Base-by-base conservation (phyloP, 2,888 invertebrate species). In the Blera fallax region DNA sequence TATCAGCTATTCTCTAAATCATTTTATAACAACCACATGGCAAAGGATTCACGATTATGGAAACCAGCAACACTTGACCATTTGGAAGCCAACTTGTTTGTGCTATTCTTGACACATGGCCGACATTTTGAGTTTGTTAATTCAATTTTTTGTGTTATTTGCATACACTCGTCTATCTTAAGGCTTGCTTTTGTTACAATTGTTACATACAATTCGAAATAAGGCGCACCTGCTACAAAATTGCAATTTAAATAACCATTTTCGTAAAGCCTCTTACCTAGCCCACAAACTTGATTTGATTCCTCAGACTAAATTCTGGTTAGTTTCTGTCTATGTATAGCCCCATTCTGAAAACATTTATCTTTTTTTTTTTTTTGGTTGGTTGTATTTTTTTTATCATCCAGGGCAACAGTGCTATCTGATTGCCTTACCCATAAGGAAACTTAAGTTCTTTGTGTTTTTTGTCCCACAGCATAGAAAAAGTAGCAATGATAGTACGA, bases 381-480 rank as follows among this genome's bases (percentile, higher is more conserved):
- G 16, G 48, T 4, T 1, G 37, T 50, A 8, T 45, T 64, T n/a
- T 50, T 54, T 27, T 16, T 24, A 62, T 60, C 67, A 69, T 54
- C 45, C 37, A 62, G 62, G 76, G 62, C 67, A 69, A 69, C 18
- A 54, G 29, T 69, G 54, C 54, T 52, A 69, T 69, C 76, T 37
- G 76, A 81, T 81, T 67, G 62, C 60, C 67, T 29, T 45, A 43
- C 65, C 60, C 76, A 74, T 34, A 81, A 76, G 54, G 54, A 56
- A 58, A 76, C 56, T 70, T 54, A 56, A 56, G 52, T 65, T 56
- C 56, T 65, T 76, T 54, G 43, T 58, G 24, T 45, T 24, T 2
- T 11, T 45, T 48, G 56, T 32, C 40, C 24, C 52, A 18, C 52
- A 48, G 40, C 40, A 70, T 45, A 56, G 70, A 45, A 37, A 34